Evolutionary conservation across 1,140 invertebrate species (phyloP).

Genomic region (Drosophila mauritiana): DNA sequence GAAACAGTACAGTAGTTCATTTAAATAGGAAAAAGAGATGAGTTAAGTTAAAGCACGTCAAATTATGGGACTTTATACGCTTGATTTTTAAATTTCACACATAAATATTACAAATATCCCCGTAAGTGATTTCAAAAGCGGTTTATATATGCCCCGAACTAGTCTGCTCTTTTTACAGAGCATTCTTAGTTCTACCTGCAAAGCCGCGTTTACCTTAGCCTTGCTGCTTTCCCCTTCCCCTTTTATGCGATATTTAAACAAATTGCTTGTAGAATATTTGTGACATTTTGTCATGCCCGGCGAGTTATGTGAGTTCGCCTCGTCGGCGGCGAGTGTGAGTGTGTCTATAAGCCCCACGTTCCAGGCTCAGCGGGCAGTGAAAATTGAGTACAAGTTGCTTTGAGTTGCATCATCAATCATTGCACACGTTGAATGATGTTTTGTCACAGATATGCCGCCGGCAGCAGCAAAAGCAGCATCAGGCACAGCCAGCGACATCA

Average conservation of each 20-base stretch:
- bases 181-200: neutral
- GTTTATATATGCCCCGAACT: no score
- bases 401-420: conserved; percentile 83
- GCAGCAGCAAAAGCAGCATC: conserved; percentile 36
- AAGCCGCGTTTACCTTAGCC: conserved; percentile 13
- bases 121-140: no score
- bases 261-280: conserved; percentile 84
- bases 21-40: no score
- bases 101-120: no score
- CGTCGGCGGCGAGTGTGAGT: conserved; percentile 5
- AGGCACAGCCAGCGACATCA: conserved; percentile 15
- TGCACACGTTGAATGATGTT: conserved; percentile 82
- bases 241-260: conserved; percentile 83
- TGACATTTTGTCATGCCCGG: conserved; percentile 79
- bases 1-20: no score
- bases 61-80: no score
- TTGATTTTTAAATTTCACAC: no score
- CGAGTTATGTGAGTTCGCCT: conserved; percentile 44
- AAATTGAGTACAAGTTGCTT: conserved; percentile 82
- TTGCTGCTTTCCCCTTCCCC: conserved; percentile 8
- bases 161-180: neutral
- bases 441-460: conserved; percentile 76
- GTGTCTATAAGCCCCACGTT: conserved; percentile 37
- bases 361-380: conserved; percentile 65
- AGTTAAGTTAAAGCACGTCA: no score